Base-by-base conservation (phyloP, 2,888 invertebrate genomes). In the Drosophila buzzatii region DNA sequence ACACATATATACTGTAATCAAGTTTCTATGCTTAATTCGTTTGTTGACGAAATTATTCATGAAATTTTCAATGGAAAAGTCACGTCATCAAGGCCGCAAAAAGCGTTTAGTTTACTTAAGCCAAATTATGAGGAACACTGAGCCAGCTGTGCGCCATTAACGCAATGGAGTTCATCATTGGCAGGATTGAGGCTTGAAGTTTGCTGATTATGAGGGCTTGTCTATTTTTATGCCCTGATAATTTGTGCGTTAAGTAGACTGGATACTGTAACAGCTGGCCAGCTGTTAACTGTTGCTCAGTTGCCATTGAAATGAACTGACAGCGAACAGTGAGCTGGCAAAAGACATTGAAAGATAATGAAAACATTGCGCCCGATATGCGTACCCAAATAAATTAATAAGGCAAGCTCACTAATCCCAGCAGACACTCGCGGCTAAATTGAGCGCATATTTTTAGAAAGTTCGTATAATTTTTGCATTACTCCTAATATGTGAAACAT, bases 391-490 rank as follows among this genome's bases (percentile, higher is more conserved):
- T 55, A 62, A 55, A 61, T 79, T 75, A 80, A 79, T 66, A 63
- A 71, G 51, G 45, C 59, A 53, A 63, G 39, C 47, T 49, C 73
- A 79, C 70, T 82, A 87, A 76, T 73, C 79, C 68, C 70, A 70
- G 18, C 68, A 63, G 58, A 76, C 88, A 76, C 76, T 81, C 81
- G 88, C 68, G 67, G 70, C 67, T 59, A 73, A 79, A 88, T 76
- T 66, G 80, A 57, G 42, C 35, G 58, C 56, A 85, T 87, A 87
- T 84, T 85, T 89, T 85, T 85, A 77, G 85, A 79, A 64, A 44
- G 41, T 33, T 52, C 4, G 86, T 61, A 87, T 87, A 90, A 90
- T 90, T 89, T 85, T 73, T 75, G 73, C 86, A 87, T 87, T 90
- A 85, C 55, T 89, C 60, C 73, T 76, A 73, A 73, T 85, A 73